phyloP scores from a whole-genome alignment of 92 coral and sea anemone species.

The Bergia puertoricense region DNA sequence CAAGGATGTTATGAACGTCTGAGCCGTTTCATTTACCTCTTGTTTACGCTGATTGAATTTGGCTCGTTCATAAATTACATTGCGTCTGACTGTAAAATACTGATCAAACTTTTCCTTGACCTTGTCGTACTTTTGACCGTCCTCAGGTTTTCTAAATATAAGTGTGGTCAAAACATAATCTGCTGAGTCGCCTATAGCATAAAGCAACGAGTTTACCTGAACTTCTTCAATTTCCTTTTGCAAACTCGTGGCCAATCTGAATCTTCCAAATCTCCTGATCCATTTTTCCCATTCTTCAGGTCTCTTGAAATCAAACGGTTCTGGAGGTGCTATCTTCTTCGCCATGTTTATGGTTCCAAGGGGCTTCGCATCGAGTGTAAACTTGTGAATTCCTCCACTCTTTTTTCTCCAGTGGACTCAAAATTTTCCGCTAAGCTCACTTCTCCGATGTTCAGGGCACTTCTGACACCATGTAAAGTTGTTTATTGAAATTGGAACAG shows the following conservation, averaged over 20 bases:
- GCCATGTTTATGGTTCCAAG: constrained; percentile 15
- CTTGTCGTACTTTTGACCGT: constrained; percentile 20
- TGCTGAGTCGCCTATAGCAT: constrained; percentile 29
- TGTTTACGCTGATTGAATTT: constrained; percentile 57
- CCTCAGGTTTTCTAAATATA: constrained; percentile 11
- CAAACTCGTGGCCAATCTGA: constrained; percentile 37
- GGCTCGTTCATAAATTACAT: constrained; percentile 49
- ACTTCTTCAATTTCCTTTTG: constrained; percentile 25
- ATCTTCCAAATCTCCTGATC: constrained; percentile 33
- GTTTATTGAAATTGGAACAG: not conserved
- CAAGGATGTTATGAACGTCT: constrained; percentile 42
- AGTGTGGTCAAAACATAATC: constrained; percentile 31
- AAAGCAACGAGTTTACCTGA: constrained; percentile 43
- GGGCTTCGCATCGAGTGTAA: not conserved
- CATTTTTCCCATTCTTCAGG: constrained; percentile 43
- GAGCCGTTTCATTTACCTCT: constrained; percentile 36
- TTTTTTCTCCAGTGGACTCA: not conserved
- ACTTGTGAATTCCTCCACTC: not conserved
- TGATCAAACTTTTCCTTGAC: constrained; percentile 53
- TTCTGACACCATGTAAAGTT: constrained; percentile 22
- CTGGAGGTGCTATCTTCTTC: constrained; percentile 24
- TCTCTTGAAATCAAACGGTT: constrained; percentile 8
- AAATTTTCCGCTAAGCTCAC: too few species aligned
- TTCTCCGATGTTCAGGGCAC: not conserved
- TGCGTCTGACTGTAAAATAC: constrained; percentile 27